Evolutionary conservation across 2,888 invertebrate species (phyloP).

Genomic region (Steinernema scapterisci): DNA sequence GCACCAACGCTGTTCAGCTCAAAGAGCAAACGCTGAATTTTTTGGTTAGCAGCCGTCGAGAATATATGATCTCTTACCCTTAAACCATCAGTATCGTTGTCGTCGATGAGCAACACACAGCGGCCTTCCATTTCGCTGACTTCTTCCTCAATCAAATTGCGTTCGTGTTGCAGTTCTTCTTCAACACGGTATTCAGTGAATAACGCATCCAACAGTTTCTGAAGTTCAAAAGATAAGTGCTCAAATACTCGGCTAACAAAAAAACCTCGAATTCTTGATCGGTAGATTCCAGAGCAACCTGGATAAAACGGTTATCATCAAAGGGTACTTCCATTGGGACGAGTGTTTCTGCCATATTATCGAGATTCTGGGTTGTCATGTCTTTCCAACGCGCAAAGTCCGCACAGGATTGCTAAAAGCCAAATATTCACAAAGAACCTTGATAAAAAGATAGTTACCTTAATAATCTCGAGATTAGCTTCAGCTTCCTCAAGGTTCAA

Average conservation of each 20-base stretch:
- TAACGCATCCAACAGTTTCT: conserved; percentile 50
- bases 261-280: conserved; percentile 33
- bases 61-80: not conserved
- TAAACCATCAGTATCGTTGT: conserved; percentile 7
- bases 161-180: conserved; percentile 47
- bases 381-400: not conserved
- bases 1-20: conserved; percentile 21
- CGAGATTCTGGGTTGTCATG: conserved; percentile 30
- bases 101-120: conserved; percentile 2
- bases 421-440: too few species aligned
- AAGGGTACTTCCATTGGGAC: not conserved
- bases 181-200: conserved; percentile 49
- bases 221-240: conserved; percentile 21
- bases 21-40: conserved; percentile 11
- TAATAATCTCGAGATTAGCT: not conserved
- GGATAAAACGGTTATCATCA: conserved; percentile 1
- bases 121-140: conserved; percentile 34
- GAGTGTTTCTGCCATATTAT: not conserved
- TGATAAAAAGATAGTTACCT: not conserved
- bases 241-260: not conserved
- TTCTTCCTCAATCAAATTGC: conserved; percentile 34
- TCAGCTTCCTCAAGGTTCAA: conserved; percentile 1
- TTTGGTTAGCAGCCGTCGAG: not conserved
- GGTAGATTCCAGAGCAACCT: conserved; percentile 7
- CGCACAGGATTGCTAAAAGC: not conserved